Evolutionary conservation across 1,140 invertebrate genomes (phyloP), one percentile per base, ranked within the genome.

Genomic region (Aradophagus sp.): DNA sequence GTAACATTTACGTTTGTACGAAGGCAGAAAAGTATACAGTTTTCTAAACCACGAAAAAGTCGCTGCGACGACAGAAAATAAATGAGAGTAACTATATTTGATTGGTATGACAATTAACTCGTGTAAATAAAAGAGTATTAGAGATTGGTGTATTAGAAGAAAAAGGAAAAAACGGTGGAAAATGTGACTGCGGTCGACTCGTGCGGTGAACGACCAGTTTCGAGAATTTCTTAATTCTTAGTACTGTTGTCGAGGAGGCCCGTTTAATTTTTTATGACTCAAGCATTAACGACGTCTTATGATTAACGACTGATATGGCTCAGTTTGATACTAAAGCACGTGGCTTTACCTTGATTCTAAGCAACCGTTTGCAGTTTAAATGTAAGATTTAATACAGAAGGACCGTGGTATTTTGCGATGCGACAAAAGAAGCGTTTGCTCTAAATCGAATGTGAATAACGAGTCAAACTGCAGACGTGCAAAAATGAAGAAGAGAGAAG

Each of bases 191-290:
- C 29, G 42, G 13, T 34, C 38, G 10, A 6, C 20, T n/a, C n/a
- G n/a, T n/a, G 13, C 31, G 41, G 23, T 16, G 1, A 52, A 39
- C 38, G 73, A 61, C 71, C 48, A 78, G 78, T 79, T 72, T 75
- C 61, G 68, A 74, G 53, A 73, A 72, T 50, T 74, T 41, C 55
- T 45, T 75, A 73, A 73, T 61, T 80, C 42, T 66, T 70, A 68
- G 74, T 59, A 68, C 74, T 11, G 45, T 78, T 41, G 59, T 75
- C 69, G 50, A 59, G 59, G 31, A 70, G 80, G 78, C 76, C 76
- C 77, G 79, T 78, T 80, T 80, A 79, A 69, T 80, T 77, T 78
- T 78, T 76, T 80, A 76, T 78, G 29, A 78, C n/a, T 80, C 66
- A 61, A 69, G 73, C 62, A 31, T 44, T 36, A 66, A 66, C 41